Base-by-base conservation (phyloP, 2,888 invertebrate species). In the Hypena proboscidalis region DNA sequence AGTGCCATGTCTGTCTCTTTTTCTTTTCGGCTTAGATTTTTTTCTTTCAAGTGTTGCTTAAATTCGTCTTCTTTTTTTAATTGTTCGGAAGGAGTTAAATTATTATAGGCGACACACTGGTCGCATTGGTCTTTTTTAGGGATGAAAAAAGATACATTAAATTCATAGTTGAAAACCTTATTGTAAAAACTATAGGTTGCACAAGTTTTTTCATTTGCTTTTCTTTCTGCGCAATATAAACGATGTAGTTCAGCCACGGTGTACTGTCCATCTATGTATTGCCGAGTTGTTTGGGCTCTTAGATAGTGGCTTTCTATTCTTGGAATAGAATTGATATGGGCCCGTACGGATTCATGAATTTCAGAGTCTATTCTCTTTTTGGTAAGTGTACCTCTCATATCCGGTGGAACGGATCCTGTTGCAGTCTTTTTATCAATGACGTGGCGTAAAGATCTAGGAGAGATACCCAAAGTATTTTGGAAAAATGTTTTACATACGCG, bases 21-120 rank as follows among this genome's bases (percentile, higher is more conserved):
- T 44, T 59, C 59, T 25, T 31, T 4, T 22, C 60, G 31, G 33
- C 57, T 58, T 11, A 58, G 32, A n/a, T 10, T 38, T 32, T 63
- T 59, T 46, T 63, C 45, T 37, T 54, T 32, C 7, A 30, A 19
- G 7, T 30, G 30, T 7, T 2, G 8, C n/a, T 19, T 30, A 19
- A 10, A 30, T 4, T 27, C 30, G 1, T 1, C 9, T 19, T 30
- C 19, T 8, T 8, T 7, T 19, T 9, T 1, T 8, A 7, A 8
- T 30, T 30, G 3, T 6, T 8, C 9, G 3, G n/a, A 8, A 1
- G 8, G 15, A 4, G 29, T 1, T 15, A 6, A 7, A 7, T 30
- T 30, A 8, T 30, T 30, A 19, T 17, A 19, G 4, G 5, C n/a
- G 8, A 19, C 30, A 3, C 19, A 30, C 2, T 4, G 8, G 6